Percentiles rank a stretch among this genome's conserved stretches.
Conservation (phyloP, 2,888 invertebrate species). For the Chloroclysta siterata region DNA sequence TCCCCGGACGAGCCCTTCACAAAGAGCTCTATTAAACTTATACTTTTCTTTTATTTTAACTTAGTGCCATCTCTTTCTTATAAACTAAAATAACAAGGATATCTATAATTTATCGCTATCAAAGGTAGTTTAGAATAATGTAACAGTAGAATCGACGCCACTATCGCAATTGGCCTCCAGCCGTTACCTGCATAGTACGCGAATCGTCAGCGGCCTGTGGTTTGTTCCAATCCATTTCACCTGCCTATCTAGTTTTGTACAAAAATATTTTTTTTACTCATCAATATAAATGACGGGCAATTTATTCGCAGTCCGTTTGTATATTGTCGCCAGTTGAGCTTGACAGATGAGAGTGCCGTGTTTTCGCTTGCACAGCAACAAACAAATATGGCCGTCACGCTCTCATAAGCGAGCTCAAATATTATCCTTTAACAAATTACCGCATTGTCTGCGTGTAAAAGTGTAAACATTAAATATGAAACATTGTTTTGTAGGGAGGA, state of each 20-base stretch:
- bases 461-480: constrained; percentile 62
- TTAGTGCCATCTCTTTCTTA: too few relatives aligned
- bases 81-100: too few relatives aligned
- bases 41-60: too few relatives aligned
- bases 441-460: constrained; percentile 60
- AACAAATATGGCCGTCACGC: constrained; percentile 78
- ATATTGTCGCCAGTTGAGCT: constrained; percentile 77
- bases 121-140: too few relatives aligned
- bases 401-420: constrained; percentile 78
- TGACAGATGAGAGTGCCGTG: constrained; percentile 70
- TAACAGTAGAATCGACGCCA: too few relatives aligned
- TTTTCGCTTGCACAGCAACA: constrained; percentile 62
- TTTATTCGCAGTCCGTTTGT: constrained; percentile 72
- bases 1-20: too few relatives aligned
- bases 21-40: too few relatives aligned
- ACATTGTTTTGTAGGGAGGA: constrained; percentile 51
- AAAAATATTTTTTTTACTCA: constrained; percentile 56
- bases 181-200: neutral
- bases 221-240: constrained; percentile 3
- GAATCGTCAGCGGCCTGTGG: neutral
- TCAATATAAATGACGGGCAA: constrained; percentile 77
- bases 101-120: too few relatives aligned
- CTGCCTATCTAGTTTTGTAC: constrained; percentile 15
- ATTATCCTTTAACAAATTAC: constrained; percentile 80
- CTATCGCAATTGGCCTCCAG: too few relatives aligned